phyloP scores from a whole-genome alignment of 2,888 invertebrate genomes.

The Coelogynopora nodosa region DNA sequence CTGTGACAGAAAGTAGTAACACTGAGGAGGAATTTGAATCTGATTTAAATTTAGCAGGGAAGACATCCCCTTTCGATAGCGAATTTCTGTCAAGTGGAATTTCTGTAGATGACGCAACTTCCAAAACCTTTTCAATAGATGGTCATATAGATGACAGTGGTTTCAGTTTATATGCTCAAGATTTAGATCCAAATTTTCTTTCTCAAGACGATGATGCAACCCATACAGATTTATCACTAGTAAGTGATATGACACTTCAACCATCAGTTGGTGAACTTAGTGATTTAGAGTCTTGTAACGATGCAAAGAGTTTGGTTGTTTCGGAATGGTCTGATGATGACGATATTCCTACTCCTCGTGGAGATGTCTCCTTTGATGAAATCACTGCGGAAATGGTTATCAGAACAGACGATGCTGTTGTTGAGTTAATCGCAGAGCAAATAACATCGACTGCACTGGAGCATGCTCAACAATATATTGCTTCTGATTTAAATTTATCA shows the following conservation, averaged over 20 bases:
- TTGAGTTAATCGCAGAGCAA: too few relatives aligned
- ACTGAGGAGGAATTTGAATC: too few relatives aligned
- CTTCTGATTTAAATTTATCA: background rate
- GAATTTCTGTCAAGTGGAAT: background rate
- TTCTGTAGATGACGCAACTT: background rate
- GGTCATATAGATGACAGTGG: background rate
- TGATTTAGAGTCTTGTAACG: background rate
- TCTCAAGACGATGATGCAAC: background rate
- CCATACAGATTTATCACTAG: background rate
- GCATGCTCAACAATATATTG: too few relatives aligned
- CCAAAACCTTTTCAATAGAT: background rate
- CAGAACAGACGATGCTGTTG: too few relatives aligned
- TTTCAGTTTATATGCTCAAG: background rate
- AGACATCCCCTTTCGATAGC: background rate
- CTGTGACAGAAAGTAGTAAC: too few relatives aligned
- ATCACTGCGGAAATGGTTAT: background rate
- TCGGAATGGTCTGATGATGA: background rate
- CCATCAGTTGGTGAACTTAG: background rate
- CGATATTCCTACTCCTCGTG: background rate
- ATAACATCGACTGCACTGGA: too few relatives aligned
- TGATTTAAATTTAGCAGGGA: too few relatives aligned
- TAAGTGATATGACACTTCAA: background rate
- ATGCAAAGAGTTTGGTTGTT: background rate
- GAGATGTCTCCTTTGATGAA: background rate
- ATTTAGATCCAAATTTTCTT: background rate